phyloP scores from a whole-genome alignment of 2,888 invertebrate genomes.

The Apomyelois bistriatella region DNA sequence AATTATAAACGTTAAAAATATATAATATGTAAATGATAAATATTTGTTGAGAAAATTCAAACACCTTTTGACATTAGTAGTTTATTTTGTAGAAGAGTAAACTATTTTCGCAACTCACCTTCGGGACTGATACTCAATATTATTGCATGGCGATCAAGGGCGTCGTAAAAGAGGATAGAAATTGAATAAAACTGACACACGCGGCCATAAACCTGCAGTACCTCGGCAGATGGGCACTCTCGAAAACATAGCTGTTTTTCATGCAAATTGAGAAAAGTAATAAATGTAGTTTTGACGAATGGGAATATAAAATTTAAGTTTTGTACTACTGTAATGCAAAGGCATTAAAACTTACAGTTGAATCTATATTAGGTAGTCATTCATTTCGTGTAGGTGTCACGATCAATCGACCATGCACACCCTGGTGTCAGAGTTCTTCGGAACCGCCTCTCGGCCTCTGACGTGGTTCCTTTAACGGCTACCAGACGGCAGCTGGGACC shows the following conservation, averaged over 20 bases:
- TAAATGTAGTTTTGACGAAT: not conserved
- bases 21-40: too few relatives aligned
- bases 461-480: too few relatives aligned
- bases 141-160: not conserved
- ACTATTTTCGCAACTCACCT: not conserved
- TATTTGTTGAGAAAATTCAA: too few relatives aligned
- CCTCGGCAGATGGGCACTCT: not conserved
- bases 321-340: too few relatives aligned
- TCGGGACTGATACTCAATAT: not conserved
- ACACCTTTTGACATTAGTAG: not conserved
- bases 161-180: constrained; percentile 1
- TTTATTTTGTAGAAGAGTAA: not conserved
- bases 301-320: not conserved
- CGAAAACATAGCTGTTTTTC: not conserved
- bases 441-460: too few relatives aligned
- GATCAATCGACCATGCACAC: too few relatives aligned
- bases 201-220: not conserved
- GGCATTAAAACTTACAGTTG: too few relatives aligned
- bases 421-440: too few relatives aligned
- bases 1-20: too few relatives aligned
- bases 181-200: constrained; percentile 2
- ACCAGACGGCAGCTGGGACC: too few relatives aligned
- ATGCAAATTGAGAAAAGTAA: not conserved
- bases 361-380: too few relatives aligned
- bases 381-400: too few relatives aligned